Evolutionary conservation across 2,888 invertebrate genomes (phyloP), one percentile per base, ranked within the genome.

Genomic region (Trissoscelio sp.): DNA sequence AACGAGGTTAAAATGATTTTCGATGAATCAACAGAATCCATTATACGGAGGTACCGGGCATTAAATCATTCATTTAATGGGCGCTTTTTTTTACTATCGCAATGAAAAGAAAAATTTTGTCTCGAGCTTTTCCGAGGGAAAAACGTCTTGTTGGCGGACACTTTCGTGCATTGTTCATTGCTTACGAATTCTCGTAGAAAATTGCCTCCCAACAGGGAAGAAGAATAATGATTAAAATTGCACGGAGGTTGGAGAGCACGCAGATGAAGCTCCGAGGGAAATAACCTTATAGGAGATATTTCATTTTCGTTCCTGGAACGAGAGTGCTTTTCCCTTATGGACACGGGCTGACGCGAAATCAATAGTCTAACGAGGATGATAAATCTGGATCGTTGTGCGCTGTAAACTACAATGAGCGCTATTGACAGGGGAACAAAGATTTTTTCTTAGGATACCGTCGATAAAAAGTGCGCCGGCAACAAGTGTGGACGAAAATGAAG

Each of bases 61-160:
- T 57, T 58, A 69, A 77, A 78, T 64, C 37, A 78, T 78, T 48
- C 64, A 55, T 69, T 64, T 78, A 70, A 78, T 64, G 64, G 60
- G 20, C 69, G 55, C 46, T 64, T 64, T n/a, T n/a, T n/a, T n/a
- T n/a, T n/a, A n/a, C n/a, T 18, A 48, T 60, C 31, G 20, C 16
- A n/a, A 16, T 14, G 37, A 62, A 70, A 69, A 57, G 55, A 31
- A 57, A n/a, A 70, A 57, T 64, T 39, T 34, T 16, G 46, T 64
- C 16, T 69, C 18, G 20, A 12, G 28, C 22, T 20, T 66, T 20
- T 22, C 11, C 1, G 14, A 11, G 22, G 11, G n/a, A 34, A 37
- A 34, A 55, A 34, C 20, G 46, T 37, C 44, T 20, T n/a, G 57
- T 1, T 11, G 18, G 18, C 39, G 22, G 67, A 53, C 46, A 48